Evolutionary conservation across 2,113 vertebrate species (phyloP).

Genomic region (Sula dactylatra): DNA sequence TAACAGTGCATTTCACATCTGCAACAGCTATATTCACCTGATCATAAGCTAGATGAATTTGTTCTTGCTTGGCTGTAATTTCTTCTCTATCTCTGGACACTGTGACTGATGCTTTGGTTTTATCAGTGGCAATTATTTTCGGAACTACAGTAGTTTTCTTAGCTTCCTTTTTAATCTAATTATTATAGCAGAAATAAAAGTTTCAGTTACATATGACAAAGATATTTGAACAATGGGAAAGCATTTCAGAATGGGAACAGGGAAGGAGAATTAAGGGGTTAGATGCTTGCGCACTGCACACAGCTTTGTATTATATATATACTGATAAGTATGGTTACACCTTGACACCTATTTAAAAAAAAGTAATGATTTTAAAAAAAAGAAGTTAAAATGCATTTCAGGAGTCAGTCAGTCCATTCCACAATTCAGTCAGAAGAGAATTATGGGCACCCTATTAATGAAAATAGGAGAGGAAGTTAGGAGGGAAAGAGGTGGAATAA

Average conservation of each 20-base stretch:
- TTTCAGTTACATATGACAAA: constrained; percentile 32
- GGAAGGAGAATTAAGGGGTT: background rate
- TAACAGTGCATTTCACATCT: constrained; percentile 1
- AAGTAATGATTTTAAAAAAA: background rate
- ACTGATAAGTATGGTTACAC: background rate
- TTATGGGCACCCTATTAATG: background rate
- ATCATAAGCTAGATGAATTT: constrained; percentile 53
- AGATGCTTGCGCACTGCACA: background rate
- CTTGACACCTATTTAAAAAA: background rate
- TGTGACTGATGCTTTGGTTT: constrained; percentile 35
- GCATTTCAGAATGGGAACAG: constrained; percentile 7
- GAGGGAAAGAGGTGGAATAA: background rate
- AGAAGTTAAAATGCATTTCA: background rate
- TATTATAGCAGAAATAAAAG: constrained; percentile 34
- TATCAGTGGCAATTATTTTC: constrained; percentile 29
- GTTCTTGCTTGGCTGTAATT: constrained; percentile 64
- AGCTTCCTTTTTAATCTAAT: constrained; percentile 61
- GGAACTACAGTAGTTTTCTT: constrained; percentile 49
- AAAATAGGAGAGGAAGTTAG: background rate
- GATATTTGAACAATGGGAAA: background rate
- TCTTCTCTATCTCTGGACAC: constrained; percentile 71
- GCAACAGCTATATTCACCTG: constrained; percentile 49
- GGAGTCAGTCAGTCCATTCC: background rate
- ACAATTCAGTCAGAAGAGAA: constrained; percentile 8
- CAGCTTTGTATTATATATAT: background rate